A percentile compares a stretch with the other conserved stretches of the same genome.
These are phyloP conservation scores for Prunella strophiata DNA, from an alignment of 2,797 vertebrate genomes.

Conservation along the genomic window DNA sequence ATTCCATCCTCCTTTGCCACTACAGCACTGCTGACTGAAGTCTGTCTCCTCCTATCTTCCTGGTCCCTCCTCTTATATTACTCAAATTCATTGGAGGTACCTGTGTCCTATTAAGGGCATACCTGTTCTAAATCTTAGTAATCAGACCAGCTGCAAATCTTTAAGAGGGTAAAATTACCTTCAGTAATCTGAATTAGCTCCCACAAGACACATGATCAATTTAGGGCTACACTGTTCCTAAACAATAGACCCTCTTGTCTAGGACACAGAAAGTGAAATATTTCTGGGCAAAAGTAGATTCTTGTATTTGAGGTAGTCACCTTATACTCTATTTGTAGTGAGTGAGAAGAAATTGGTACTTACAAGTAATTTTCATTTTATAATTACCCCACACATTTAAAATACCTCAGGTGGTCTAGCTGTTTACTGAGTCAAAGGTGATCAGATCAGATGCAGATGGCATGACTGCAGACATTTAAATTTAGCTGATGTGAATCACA, in stretches of 20 bases:
- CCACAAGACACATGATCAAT: background rate
- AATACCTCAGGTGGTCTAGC: background rate
- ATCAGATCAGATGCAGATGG: background rate
- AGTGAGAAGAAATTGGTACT: background rate
- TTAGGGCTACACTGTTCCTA: background rate
- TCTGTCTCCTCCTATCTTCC: no score
- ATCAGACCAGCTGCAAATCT: no score
- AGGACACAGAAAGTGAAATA: background rate
- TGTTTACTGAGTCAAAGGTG: background rate
- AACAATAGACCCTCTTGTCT: background rate
- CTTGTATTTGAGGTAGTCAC: background rate
- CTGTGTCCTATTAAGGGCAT: no score
- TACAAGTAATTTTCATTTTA: background rate
- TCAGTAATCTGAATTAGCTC: no score
- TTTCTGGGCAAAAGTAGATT: background rate
- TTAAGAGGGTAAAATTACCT: no score
- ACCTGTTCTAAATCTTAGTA: no score
- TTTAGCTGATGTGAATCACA: background rate
- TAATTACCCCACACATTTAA: background rate
- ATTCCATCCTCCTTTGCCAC: no score
- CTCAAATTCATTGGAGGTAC: no score
- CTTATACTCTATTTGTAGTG: background rate
- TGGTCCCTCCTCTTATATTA: no score
- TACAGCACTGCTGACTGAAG: no score
- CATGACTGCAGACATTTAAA: background rate